phyloP scores from a whole-genome alignment of 2,113 vertebrate species.

The Coreoperca whiteheadi region DNA sequence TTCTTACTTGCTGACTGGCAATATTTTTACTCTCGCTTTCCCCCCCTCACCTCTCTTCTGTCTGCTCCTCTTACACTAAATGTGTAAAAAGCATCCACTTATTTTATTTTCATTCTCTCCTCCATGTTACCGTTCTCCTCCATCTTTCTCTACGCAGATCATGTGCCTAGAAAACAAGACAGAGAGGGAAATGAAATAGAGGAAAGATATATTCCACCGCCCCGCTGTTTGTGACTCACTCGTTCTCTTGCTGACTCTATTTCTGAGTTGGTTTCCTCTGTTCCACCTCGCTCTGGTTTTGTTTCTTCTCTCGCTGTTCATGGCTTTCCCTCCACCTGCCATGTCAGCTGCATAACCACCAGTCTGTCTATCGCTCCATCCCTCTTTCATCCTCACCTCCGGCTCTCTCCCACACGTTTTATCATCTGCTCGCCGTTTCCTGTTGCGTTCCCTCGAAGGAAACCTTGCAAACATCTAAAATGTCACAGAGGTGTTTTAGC shows the following conservation, averaged over 20 bases:
- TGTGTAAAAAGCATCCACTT: not conserved
- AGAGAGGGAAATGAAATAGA: not conserved
- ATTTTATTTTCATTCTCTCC: not conserved
- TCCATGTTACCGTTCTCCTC: not conserved
- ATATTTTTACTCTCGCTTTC: not conserved
- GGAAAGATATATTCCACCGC: not conserved
- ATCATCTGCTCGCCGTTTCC: conserved; percentile 1
- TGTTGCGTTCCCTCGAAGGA: not conserved
- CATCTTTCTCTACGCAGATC: not conserved
- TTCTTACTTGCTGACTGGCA: not conserved
- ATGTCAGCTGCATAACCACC: not conserved
- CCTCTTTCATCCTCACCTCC: conserved; percentile 24
- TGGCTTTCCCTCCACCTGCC: conserved; percentile 28
- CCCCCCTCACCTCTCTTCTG: not conserved
- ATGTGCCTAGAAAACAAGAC: not conserved
- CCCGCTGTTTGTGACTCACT: conserved; percentile 47
- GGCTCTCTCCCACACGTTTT: conserved; percentile 4
- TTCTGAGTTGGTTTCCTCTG: conserved; percentile 41
- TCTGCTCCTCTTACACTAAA: not conserved
- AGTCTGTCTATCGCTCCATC: conserved; percentile 17
- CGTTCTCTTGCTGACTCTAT: conserved; percentile 32
- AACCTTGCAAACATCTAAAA: conserved; percentile 8
- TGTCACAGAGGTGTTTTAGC: not conserved
- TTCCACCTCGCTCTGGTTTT: conserved; percentile 46
- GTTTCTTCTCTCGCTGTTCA: conserved; percentile 7